Conservation (phyloP, 2,888 invertebrate species). For the Aelia acuminata region DNA sequence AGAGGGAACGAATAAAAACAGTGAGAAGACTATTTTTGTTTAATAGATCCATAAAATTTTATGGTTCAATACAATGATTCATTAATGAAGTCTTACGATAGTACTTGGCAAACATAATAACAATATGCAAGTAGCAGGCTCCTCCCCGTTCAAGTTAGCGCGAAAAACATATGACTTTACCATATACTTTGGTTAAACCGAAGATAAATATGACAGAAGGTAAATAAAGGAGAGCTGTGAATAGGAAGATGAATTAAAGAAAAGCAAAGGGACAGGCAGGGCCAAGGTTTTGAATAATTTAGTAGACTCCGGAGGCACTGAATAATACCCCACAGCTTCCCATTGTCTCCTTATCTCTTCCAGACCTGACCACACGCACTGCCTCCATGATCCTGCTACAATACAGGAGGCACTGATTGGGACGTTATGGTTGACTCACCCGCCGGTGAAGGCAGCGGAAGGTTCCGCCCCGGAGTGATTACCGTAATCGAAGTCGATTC, state of each 20-base stretch:
- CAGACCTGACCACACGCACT: conserved; percentile 35
- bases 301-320: conserved; percentile 24
- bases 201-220: conserved; percentile 37
- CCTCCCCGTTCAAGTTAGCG: neutral
- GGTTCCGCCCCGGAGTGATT: neutral
- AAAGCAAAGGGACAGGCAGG: neutral
- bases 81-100: neutral
- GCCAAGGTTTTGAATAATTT: conserved; percentile 34
- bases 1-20: too few species aligned
- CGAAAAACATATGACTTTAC: neutral
- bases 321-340: conserved; percentile 41
- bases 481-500: conserved; percentile 19
- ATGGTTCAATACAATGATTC: neutral
- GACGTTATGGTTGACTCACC: conserved; percentile 26
- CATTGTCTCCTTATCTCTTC: conserved; percentile 46
- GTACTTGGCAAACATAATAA: neutral
- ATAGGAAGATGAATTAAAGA: conserved; percentile 44
- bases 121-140: neutral
- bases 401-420: conserved; percentile 22
- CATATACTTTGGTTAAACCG: neutral
- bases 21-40: too few species aligned
- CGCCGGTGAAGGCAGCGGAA: neutral
- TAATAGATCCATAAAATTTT: neutral
- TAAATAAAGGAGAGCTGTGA: neutral
- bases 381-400: neutral